Base-by-base conservation (phyloP, 2,113 vertebrate species). In the Pachycephala philippinensis region DNA sequence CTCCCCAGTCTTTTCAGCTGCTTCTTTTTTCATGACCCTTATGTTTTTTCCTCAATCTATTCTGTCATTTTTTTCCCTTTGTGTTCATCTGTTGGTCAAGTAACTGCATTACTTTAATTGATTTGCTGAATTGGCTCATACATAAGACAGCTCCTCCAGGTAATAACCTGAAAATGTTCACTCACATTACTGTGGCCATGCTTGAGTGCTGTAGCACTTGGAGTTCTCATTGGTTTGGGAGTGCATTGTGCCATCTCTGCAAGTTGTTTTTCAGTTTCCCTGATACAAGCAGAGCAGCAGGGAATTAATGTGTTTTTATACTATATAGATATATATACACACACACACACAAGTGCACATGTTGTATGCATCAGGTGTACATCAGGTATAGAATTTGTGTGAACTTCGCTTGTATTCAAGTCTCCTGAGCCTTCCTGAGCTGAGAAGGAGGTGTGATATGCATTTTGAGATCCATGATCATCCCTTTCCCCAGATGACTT, bases 81-180 rank as follows among this genome's bases (percentile, higher is more conserved):
- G 52, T 88, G 61, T 87, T 95, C 56, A 42, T 87, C 49, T 94
- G 69, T 89, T 89, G 89, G 87, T 95, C 47, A 61, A 42, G 20
- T 72, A 90, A 69, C 57, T 91, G 74, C 60, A 84, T 95, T 95
- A 53, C 54, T 86, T 87, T 80, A 90, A 94, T 85, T 93, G 93
- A 86, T 90, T 92, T 93, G 80, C 60, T 87, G 60, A 90, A 77
- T 71, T 63, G 84, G 42, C 76, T 89, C 40, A 15, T 90, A 31
- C 39, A 42, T 65, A 78, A 77, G 83, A n/a, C 59, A 87, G 52
- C 87, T 94, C 70, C 80, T 95, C 89, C 90, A 96, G 74, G 81
- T 93, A 87, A 83, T 92, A 83, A 92, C 70, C 66, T 68, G 80
- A 50, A 89, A 89, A 91, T 12, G 28, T 64, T 89, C 35, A 14